Evolutionary conservation across 2,888 invertebrate genomes (phyloP).

Genomic region (Tiliacea aurago): DNA sequence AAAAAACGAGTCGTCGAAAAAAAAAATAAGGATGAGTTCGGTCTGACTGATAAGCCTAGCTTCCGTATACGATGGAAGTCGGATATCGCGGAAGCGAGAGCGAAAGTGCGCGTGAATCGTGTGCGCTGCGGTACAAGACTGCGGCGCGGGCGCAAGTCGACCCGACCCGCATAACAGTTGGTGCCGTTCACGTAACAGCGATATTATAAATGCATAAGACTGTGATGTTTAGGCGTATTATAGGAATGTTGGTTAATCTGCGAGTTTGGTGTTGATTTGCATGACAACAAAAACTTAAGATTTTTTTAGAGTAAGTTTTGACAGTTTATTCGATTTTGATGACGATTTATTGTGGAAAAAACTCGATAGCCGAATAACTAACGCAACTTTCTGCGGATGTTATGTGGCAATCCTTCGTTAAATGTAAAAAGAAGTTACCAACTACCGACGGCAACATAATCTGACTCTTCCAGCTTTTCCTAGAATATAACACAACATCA

Average conservation of each 20-base stretch:
- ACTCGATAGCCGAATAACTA: no score
- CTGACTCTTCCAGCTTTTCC: no score
- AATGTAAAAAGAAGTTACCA: no score
- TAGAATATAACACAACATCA: no score
- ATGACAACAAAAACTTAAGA: no score
- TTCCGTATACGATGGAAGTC: conserved; percentile 63
- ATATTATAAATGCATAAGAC: conserved; percentile 62
- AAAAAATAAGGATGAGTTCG: conserved; percentile 22
- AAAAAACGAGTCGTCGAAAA: neutral
- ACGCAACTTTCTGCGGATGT: no score
- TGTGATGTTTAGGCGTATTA: conserved; percentile 33
- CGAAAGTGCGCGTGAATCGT: conserved; percentile 86
- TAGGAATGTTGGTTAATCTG: conserved; percentile 18
- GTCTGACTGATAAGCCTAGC: conserved; percentile 32
- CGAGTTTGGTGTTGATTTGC: neutral
- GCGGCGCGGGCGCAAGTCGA: conserved; percentile 64
- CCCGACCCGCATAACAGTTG: conserved; percentile 63
- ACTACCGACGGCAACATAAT: no score
- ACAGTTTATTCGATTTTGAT: no score
- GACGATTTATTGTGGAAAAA: no score
- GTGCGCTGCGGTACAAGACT: conserved; percentile 84
- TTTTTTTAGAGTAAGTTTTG: no score
- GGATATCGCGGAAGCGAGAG: conserved; percentile 80
- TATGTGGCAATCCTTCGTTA: no score
- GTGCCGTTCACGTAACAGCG: conserved; percentile 82